Evolutionary conservation across 2,113 vertebrate species (phyloP).

Genomic region (Hypomesus transpacificus): DNA sequence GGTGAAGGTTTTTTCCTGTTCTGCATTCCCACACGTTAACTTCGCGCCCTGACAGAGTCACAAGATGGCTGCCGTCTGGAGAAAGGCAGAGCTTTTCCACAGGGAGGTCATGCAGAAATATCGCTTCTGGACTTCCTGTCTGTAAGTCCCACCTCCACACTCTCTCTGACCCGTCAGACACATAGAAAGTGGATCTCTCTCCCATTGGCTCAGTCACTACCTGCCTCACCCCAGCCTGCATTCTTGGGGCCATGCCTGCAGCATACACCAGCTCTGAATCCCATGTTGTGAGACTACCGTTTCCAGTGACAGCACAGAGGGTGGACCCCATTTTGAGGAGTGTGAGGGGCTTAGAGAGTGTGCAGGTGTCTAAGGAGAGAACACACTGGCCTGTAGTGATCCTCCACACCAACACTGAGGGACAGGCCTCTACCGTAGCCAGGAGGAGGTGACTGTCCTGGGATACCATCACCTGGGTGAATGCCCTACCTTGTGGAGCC

Average conservation of each 20-base stretch:
- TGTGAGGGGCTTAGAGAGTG: slow-evolving; percentile 14
- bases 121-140: slow-evolving; percentile 42
- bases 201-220: slow-evolving; percentile 54
- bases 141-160: slow-evolving; percentile 69
- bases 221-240: slow-evolving; percentile 45
- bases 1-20: slow-evolving; percentile 61
- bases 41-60: slow-evolving; percentile 63
- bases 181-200: slow-evolving; percentile 56
- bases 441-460: slow-evolving; percentile 62
- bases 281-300: slow-evolving; percentile 64
- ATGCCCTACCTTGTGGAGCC: slow-evolving; percentile 55
- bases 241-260: slow-evolving; percentile 60
- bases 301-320: slow-evolving; percentile 52
- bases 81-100: slow-evolving; percentile 66
- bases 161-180: slow-evolving; percentile 64
- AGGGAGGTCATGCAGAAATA: slow-evolving; percentile 60
- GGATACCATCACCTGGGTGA: slow-evolving; percentile 64
- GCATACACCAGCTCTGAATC: slow-evolving; percentile 61
- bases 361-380: slow-evolving; percentile 58
- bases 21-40: slow-evolving; percentile 73
- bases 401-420: slow-evolving; percentile 68
- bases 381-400: slow-evolving; percentile 70
- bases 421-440: slow-evolving; percentile 61
- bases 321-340: slow-evolving; percentile 58
- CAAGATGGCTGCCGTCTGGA: slow-evolving; percentile 51